Percentiles rank a stretch among this genome's conserved stretches.
Conservation (phyloP, 2,113 vertebrate genomes). For the Indri indri region DNA sequence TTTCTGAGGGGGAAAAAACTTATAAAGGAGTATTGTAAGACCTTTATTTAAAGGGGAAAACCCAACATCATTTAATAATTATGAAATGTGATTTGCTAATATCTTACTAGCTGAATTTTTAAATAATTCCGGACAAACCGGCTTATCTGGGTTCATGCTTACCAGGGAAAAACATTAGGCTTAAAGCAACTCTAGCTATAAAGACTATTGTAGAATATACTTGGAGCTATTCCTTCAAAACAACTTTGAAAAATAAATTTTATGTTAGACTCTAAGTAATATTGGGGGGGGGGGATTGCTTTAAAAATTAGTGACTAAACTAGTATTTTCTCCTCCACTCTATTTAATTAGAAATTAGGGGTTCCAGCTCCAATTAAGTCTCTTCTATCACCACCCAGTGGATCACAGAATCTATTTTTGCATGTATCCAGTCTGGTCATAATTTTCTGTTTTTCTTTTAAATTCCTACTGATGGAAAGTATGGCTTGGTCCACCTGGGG, state of each 20-base stretch:
- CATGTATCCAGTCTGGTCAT: slow-evolving; percentile 33
- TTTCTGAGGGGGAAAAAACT: neutral
- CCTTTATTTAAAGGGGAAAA: neutral
- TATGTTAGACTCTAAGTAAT: neutral
- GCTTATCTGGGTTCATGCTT: neutral
- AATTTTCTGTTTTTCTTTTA: neutral
- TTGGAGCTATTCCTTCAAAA: neutral
- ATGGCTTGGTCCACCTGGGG: neutral
- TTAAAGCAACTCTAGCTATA: neutral
- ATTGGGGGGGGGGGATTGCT: neutral
- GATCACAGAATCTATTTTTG: neutral
- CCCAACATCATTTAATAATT: neutral
- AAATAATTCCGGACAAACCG: neutral
- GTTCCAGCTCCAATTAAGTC: neutral
- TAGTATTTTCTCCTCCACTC: neutral
- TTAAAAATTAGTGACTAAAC: neutral
- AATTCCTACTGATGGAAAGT: neutral
- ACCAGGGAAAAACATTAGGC: neutral
- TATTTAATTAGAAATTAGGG: neutral
- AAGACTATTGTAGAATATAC: neutral
- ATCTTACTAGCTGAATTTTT: neutral
- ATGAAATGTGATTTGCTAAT: neutral
- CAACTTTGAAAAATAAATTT: neutral
- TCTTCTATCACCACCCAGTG: neutral
- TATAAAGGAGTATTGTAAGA: neutral